Base-by-base conservation (phyloP, 2,888 invertebrate genomes). In the Embidobia sp. region DNA sequence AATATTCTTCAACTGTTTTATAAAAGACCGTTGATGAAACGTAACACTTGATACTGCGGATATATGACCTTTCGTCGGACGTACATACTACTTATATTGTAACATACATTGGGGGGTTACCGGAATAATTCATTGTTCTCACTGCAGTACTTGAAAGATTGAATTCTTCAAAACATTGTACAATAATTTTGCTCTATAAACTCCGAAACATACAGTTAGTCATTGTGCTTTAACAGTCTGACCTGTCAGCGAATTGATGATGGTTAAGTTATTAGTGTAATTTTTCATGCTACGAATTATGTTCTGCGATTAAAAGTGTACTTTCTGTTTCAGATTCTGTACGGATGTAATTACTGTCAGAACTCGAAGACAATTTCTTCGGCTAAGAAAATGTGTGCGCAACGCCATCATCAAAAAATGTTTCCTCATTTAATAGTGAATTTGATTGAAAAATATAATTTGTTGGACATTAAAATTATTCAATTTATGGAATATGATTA, bases 151-250 rank as follows among this genome's bases (percentile, higher is more conserved):
- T 57, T 22, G 44, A 44, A 57, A 51, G 51, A 73, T 63, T 73
- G 29, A 64, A 57, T 55, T 40, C 57, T 42, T 48, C 19, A 46
- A 44, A n/a, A n/a, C 53, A 31, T 61, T 55, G 22, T 75, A 75
- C 53, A 74, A 74, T 61, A 74, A 67, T 74, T 67, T 74, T 67
- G 46, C 53, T 66, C 40, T 37, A 66, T 64, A 66, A 74, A 67
- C 53, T 74, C 40, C 61, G 40, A 74, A 59, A 46, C 53, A 29
- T 67, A 74, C 74, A 66, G 74, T 74, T 74, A 74, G 11, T 46
- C 48, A 74, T 74, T 74, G 74, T 74, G 35, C 66, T 37, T 49
- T 67, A 67, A 75, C 61, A 55, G 67, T 75, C 27, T 67, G 74
- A 61, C 67, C 74, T 67, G 74, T 75, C 67, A 63, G 61, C 49